These are phyloP conservation scores for Saturnia japonica DNA, from an alignment of 2,888 invertebrate genomes.

Conservation along the genomic window DNA sequence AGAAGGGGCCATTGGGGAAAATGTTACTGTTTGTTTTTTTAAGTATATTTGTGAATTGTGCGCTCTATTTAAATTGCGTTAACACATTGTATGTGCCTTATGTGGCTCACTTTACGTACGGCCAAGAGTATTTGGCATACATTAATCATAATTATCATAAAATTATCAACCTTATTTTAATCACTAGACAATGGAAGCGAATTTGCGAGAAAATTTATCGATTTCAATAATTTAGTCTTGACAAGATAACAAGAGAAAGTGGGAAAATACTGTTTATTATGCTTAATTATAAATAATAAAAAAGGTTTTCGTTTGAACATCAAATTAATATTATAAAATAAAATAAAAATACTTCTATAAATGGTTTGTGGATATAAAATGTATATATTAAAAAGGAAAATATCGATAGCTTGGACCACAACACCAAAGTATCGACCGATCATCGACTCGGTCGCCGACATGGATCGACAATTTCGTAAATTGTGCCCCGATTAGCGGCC, in stretches of 20 bases:
- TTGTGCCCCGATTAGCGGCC: conserved; percentile 80
- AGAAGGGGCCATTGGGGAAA: no score
- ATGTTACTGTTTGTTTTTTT: no score
- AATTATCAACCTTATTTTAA: neutral
- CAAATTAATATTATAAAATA: neutral
- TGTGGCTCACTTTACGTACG: no score
- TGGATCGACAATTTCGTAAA: conserved; percentile 81
- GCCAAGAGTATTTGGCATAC: neutral
- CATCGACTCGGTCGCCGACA: conserved; percentile 75
- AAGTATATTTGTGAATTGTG: no score
- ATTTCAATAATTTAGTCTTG: neutral
- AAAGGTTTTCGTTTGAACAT: no score
- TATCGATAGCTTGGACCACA: conserved; percentile 54
- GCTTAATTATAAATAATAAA: no score
- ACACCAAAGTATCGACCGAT: conserved; percentile 61
- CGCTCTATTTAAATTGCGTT: no score
- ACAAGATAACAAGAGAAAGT: neutral
- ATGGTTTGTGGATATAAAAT: conserved; percentile 27
- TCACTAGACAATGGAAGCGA: neutral
- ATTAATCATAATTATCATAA: neutral
- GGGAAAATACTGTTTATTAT: no score
- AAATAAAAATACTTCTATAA: neutral
- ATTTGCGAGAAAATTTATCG: neutral
- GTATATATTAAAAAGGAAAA: conserved; percentile 30
- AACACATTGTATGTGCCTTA: no score